A percentile compares a stretch with the other conserved stretches of the same genome.
phyloP scores from a whole-genome alignment of 1,140 invertebrate genomes.

The Lasioglossum albipes region DNA sequence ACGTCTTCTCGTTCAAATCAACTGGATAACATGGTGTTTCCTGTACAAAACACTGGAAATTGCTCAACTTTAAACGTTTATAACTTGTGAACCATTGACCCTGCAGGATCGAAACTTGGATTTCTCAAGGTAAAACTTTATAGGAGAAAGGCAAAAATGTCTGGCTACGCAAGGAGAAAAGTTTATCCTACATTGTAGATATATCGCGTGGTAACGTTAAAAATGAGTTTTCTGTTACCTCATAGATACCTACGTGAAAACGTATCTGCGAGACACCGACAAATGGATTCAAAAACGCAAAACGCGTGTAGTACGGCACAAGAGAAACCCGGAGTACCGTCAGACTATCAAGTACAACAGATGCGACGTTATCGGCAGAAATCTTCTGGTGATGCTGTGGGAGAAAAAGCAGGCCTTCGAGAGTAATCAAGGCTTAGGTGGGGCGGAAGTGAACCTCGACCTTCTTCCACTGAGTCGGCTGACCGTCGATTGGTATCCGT shows the following conservation, averaged over 20 bases:
- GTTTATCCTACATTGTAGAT: too few species aligned
- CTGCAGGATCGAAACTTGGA: too few species aligned
- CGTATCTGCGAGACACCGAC: conserved; percentile 92
- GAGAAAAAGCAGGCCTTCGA: conserved; percentile 92
- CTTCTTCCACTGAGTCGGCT: conserved; percentile 88
- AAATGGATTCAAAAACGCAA: conserved; percentile 94
- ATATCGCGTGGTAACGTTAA: not conserved
- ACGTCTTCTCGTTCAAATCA: too few species aligned
- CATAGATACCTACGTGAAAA: conserved; percentile 96
- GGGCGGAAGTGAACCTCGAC: conserved; percentile 91
- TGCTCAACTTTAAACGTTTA: too few species aligned
- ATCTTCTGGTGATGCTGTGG: conserved; percentile 94
- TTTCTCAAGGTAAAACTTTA: too few species aligned
- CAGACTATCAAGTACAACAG: conserved; percentile 93
- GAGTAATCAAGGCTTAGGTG: conserved; percentile 92
- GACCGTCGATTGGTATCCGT: conserved; percentile 92
- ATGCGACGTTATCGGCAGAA: conserved; percentile 91
- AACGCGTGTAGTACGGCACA: conserved; percentile 89
- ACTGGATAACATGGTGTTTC: too few species aligned
- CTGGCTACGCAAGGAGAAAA: too few species aligned
- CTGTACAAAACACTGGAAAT: too few species aligned
- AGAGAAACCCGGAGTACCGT: conserved; percentile 90
- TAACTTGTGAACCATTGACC: too few species aligned
- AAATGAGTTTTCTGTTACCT: not conserved
- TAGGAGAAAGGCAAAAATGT: too few species aligned